Evolutionary conservation across 2,113 vertebrate genomes (phyloP), one percentile per base, ranked within the genome.

Genomic region (Centropristis striata): DNA sequence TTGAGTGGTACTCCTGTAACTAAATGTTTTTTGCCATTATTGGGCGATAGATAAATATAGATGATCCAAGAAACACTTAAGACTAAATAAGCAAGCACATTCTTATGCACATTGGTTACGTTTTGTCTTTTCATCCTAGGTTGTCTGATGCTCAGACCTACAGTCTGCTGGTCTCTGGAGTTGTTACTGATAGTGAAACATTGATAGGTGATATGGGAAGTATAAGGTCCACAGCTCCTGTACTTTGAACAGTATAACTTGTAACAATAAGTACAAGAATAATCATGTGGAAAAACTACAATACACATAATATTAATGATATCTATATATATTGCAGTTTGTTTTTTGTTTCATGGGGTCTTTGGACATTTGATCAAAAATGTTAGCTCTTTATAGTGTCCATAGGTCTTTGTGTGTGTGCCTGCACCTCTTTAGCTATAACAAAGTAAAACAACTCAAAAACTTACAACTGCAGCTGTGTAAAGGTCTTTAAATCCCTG

Each of bases 101-200:
- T 58, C 5, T 83, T 41, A 61, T 63, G 67, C 69, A 58, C 2
- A 0, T 25, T 2, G 0, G 39, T 58, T 28, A 25, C 4, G 13
- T 18, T 39, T 16, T 42, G 37, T 0, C 1, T 27, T 25, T 50
- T 53, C 3, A 46, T 16, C 59, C 28, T 41, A 46, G 18, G 57
- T 36, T 32, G 1, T 4, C 54, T 53, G 36, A 50, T 42, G 23
- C 13, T 64, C 36, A 44, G 66, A 50, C 32, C 55, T 5, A 32
- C 41, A 49, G 25, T 42, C 28, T 4, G 0, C 5, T 7, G 5
- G 13, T n/a, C 15, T 73, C 32, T 59, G 51, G 8, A 39, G 47
- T 78, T 73, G 57, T 72, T 66, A 51, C 16, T 23, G n/a, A 37
- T 54, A 21, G 39, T 66, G 57, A 71, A 75, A 59, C 28, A 42